Conservation (phyloP, 2,797 vertebrate species). For the Chrysocyon brachyurus region DNA sequence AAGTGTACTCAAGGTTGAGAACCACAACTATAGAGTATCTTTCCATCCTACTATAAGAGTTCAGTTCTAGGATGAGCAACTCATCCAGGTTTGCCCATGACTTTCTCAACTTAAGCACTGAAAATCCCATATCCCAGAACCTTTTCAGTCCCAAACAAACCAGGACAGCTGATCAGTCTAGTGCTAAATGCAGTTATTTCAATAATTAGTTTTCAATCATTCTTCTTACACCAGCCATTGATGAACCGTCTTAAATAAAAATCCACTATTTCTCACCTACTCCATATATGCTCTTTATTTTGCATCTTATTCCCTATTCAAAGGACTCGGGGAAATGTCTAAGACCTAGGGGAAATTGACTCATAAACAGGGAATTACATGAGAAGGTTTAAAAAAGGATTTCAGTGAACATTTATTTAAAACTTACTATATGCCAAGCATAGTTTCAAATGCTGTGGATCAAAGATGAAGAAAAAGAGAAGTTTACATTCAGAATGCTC, state of each 20-base stretch:
- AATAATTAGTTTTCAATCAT: constrained; percentile 2
- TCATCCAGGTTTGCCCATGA: background rate
- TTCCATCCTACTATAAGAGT: background rate
- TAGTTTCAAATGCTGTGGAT: background rate
- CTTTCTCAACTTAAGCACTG: background rate
- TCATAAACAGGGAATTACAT: constrained; percentile 32
- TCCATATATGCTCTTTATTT: background rate
- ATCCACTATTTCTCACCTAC: background rate
- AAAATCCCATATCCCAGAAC: background rate
- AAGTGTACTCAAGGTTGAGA: constrained; percentile 9
- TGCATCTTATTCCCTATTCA: background rate
- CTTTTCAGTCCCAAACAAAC: background rate
- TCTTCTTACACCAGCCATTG: background rate
- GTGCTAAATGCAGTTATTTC: background rate
- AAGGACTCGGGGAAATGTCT: constrained; percentile 19
- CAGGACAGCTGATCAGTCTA: background rate
- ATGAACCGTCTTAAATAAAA: constrained; percentile 49
- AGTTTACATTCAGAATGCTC: background rate
- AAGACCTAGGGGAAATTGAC: background rate
- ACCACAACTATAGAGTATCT: background rate
- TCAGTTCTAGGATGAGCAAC: background rate
- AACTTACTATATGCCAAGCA: background rate
- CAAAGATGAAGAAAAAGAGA: background rate
- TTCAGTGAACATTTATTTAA: constrained; percentile 53
- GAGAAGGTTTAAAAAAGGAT: constrained; percentile 40